Evolutionary conservation across 2,888 invertebrate species (phyloP).

Genomic region (Meiosimyza decipiens): DNA sequence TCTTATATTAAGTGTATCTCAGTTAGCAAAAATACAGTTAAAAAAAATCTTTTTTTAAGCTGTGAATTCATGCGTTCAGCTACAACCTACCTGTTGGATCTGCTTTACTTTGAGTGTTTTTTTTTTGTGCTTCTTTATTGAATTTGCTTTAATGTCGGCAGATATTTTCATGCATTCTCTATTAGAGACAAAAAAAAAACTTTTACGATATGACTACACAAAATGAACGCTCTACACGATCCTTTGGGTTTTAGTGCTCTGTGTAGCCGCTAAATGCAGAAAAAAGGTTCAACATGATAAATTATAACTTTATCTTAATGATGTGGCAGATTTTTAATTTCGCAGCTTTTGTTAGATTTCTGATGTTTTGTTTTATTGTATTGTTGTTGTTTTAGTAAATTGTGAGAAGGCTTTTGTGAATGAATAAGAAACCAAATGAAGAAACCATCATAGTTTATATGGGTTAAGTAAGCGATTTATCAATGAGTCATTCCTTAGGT

Average conservation of each 20-base stretch:
- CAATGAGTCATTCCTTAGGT: too few relatives aligned
- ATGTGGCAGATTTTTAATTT: conserved; percentile 64
- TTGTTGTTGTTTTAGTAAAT: not conserved
- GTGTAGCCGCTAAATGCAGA: not conserved
- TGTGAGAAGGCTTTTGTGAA: not conserved
- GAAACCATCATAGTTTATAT: not conserved
- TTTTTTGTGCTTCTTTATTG: not conserved
- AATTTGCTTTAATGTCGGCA: not conserved
- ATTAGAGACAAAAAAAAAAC: conserved; percentile 1
- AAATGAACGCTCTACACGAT: conserved; percentile 25
- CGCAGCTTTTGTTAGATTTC: conserved; percentile 37
- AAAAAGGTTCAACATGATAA: conserved; percentile 47
- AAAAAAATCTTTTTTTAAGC: too few relatives aligned
- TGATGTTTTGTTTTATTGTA: conserved; percentile 12
- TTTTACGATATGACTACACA: conserved; percentile 30
- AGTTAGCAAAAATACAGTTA: too few relatives aligned
- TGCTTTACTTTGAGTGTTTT: conserved; percentile 4
- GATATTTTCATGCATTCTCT: conserved; percentile 28
- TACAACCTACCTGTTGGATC: conserved; percentile 10
- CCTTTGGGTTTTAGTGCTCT: conserved; percentile 17
- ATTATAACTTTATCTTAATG: conserved; percentile 64
- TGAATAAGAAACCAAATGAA: not conserved
- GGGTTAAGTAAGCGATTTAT: not conserved
- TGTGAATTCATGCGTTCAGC: too few relatives aligned
- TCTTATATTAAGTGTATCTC: not conserved